Base-by-base conservation (phyloP, 2,888 invertebrate species). In the Spilosoma lubricipeda region DNA sequence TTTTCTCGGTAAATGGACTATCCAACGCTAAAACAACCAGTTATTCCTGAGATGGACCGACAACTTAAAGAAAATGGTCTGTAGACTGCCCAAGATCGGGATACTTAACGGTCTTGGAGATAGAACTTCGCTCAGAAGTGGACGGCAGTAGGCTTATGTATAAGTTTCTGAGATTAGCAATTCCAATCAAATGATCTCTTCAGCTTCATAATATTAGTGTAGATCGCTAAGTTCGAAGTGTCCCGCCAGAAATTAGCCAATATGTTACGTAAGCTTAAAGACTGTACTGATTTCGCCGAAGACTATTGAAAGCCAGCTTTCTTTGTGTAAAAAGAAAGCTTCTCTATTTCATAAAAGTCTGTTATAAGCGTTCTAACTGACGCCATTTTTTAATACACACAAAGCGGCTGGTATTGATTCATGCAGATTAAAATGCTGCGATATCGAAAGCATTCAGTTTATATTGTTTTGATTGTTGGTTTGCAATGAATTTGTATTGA, bases 301-400 rank as follows among this genome's bases (percentile, higher is more conserved):
- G 81, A 80, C 88, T 85, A 89, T 87, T 89, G 87, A 87, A 90
- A 88, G 88, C 86, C 87, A 86, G 86, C 85, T 84, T 78, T 86
- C 87, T 89, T 94, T 93, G 93, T 91, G 91, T 92, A 94, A 94
- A 90, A 93, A 92, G 94, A 94, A 94, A 94, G 93, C 89, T 89
- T 81, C 84, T 86, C 85, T 85, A 86, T 89, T 89, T 88, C 89
- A 89, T 88, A 88, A 89, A 63, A 87, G 84, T 87, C 86, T 87
- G 87, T 84, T 84, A 84, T 85, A 84, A 79, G 67, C 74, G 30
- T 72, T 70, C 39, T 72, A 75, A 68, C 69, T 69, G 70, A 65
- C 27, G 66, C 45, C 9, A 56, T 56, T 67, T 70, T 65, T 73
- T 36, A 39, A 64, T 56, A 13, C 15, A 56, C 65, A 56, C 59